Evolutionary conservation across 2,113 vertebrate genomes (phyloP).

Genomic region (Stictonetta naevosa): DNA sequence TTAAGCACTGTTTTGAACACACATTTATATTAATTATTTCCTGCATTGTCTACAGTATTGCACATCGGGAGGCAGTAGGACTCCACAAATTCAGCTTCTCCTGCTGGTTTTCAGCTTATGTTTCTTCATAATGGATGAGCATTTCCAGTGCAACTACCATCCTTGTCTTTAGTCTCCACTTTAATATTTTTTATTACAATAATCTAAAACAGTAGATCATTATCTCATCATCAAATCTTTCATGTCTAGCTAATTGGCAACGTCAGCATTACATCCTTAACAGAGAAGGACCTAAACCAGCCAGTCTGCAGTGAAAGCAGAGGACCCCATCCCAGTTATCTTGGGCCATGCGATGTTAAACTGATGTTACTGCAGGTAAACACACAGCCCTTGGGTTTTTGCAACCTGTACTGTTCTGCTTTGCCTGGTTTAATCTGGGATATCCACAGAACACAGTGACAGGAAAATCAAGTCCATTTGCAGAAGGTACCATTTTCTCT

Average conservation of each 20-base stretch:
- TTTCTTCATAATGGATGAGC: background rate
- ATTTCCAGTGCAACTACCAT: background rate
- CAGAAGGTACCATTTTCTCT: background rate
- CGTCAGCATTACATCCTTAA: background rate
- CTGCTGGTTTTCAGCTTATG: background rate
- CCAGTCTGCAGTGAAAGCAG: background rate
- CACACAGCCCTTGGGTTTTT: background rate
- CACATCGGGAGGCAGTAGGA: background rate
- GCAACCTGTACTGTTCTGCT: background rate
- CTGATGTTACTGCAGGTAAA: background rate
- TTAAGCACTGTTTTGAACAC: background rate
- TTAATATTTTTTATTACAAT: background rate
- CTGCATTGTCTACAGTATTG: background rate
- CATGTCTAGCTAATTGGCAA: background rate
- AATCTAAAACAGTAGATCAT: background rate
- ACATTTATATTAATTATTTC: background rate
- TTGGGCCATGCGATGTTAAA: background rate
- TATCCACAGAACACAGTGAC: slow-evolving; percentile 44
- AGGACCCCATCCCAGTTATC: background rate
- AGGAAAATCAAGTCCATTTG: slow-evolving; percentile 40
- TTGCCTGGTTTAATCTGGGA: slow-evolving; percentile 10
- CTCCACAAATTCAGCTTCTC: background rate
- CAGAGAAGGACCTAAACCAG: background rate
- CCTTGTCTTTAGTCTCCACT: background rate
- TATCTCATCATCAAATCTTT: background rate